Evolutionary conservation across 2,888 invertebrate genomes (phyloP).

Genomic region (Epirrita christyi): DNA sequence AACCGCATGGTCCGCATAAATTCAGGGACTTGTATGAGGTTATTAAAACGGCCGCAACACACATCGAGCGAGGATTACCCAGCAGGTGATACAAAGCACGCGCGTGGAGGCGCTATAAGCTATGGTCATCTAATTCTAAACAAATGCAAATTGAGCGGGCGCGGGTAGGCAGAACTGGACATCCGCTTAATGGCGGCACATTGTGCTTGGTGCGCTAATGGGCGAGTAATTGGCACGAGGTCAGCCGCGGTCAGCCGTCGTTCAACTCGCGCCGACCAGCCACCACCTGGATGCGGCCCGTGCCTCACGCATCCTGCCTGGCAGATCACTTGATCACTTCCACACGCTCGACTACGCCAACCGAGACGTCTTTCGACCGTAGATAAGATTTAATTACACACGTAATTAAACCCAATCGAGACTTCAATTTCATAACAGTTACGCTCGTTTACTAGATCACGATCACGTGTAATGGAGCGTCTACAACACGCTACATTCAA

Average conservation of each 20-base stretch:
- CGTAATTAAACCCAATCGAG: constrained; percentile 58
- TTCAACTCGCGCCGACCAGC: constrained; percentile 37
- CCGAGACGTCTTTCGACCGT: constrained; percentile 46
- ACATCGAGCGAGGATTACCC: constrained; percentile 43
- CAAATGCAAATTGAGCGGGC: constrained; percentile 77
- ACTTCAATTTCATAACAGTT: constrained; percentile 54
- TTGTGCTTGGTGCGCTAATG: constrained; percentile 76
- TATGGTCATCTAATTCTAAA: constrained; percentile 71
- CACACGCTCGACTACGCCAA: constrained; percentile 24
- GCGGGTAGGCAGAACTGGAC: constrained; percentile 64
- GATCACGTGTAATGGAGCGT: constrained; percentile 31
- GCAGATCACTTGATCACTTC: constrained; percentile 13
- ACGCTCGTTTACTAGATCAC: constrained; percentile 45
- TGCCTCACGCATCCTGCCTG: constrained; percentile 37
- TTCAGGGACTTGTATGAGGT: constrained; percentile 43
- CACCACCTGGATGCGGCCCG: constrained; percentile 56
- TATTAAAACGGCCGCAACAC: constrained; percentile 54
- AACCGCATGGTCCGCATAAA: constrained; percentile 51
- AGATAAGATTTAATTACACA: constrained; percentile 59
- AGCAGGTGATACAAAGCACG: constrained; percentile 64
- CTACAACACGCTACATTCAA: constrained; percentile 18
- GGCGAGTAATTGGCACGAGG: constrained; percentile 76
- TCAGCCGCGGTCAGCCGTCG: constrained; percentile 58
- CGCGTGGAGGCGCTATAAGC: constrained; percentile 49
- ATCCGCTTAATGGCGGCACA: constrained; percentile 74